Percentiles rank a stretch among this genome's conserved stretches.
phyloP scores from a whole-genome alignment of 1,140 invertebrate genomes.

The Penaeus vannamei region DNA sequence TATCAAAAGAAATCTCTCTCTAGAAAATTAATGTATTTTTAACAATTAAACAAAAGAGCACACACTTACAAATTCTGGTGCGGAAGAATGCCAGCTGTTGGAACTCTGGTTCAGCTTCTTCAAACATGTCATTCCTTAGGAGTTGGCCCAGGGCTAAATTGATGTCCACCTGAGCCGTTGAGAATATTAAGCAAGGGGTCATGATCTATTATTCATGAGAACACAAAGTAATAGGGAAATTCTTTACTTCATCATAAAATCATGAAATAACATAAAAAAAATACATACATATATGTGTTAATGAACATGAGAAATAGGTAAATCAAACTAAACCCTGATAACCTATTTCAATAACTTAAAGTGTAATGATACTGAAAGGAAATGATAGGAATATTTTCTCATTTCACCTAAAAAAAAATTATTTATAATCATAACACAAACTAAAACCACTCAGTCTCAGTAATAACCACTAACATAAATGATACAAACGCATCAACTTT shows the following conservation, averaged over 20 bases:
- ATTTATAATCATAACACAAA: no score
- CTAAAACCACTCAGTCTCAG: no score
- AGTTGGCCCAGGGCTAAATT: conserved; percentile 96
- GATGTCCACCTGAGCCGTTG: conserved; percentile 72
- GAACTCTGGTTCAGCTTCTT: conserved; percentile 96
- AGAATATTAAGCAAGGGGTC: background rate
- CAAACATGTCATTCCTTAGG: conserved; percentile 92
- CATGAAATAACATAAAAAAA: background rate
- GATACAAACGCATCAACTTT: no score
- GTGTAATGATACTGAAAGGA: no score
- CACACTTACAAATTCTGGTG: conserved; percentile 82
- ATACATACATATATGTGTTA: background rate
- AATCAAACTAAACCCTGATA: no score
- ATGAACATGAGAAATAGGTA: background rate
- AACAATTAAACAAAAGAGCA: background rate
- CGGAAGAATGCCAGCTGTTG: conserved; percentile 98
- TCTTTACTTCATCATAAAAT: no score
- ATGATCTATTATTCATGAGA: background rate
- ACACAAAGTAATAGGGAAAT: no score
- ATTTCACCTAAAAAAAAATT: no score
- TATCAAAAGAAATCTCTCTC: background rate
- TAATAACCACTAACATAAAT: no score
- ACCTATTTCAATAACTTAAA: no score
- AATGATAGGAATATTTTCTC: no score
- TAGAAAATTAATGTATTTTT: background rate